Conservation (phyloP, 2,888 invertebrate genomes). For the Odontothrips loti region DNA sequence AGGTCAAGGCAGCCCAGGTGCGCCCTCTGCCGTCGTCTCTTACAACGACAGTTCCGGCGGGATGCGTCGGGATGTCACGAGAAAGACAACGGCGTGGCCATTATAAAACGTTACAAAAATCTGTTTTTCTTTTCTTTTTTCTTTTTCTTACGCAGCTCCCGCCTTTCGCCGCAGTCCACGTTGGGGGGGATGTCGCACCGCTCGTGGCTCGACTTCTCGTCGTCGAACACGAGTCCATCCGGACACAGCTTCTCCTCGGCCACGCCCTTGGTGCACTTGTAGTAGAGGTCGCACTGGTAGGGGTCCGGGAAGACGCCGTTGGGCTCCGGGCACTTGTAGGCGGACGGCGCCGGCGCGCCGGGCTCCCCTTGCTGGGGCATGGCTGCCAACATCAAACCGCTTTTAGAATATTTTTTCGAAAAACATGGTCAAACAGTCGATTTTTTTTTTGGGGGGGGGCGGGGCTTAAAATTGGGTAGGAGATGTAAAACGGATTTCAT, state of each 20-base stretch:
- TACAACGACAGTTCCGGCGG: too few relatives aligned
- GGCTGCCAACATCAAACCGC: slow-evolving; percentile 42
- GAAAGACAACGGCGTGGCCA: too few relatives aligned
- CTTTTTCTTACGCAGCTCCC: slow-evolving; percentile 72
- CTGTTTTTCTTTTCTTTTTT: too few relatives aligned
- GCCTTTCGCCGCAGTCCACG: slow-evolving; percentile 71
- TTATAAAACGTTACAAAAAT: too few relatives aligned
- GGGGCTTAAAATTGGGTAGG: too few relatives aligned
- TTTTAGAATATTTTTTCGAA: too few relatives aligned
- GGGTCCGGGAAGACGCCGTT: slow-evolving; percentile 71
- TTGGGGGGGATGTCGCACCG: slow-evolving; percentile 72
- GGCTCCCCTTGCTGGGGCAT: slow-evolving; percentile 49
- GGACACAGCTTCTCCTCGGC: slow-evolving; percentile 67
- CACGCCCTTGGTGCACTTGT: slow-evolving; percentile 59
- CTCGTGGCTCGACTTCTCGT: slow-evolving; percentile 66
- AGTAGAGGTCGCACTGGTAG: slow-evolving; percentile 75
- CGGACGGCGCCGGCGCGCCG: slow-evolving; percentile 30
- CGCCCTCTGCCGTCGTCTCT: too few relatives aligned
- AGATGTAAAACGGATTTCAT: too few relatives aligned
- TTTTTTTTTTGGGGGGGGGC: too few relatives aligned
- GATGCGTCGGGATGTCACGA: too few relatives aligned
- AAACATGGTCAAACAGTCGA: too few relatives aligned
- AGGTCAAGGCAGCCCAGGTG: too few relatives aligned
- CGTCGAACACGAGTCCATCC: slow-evolving; percentile 72
- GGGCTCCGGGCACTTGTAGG: slow-evolving; percentile 65